A percentile compares a stretch with the other conserved stretches of the same genome.
Conservation (phyloP, 1,140 invertebrate species). For the Rhyacophila brunnea region DNA sequence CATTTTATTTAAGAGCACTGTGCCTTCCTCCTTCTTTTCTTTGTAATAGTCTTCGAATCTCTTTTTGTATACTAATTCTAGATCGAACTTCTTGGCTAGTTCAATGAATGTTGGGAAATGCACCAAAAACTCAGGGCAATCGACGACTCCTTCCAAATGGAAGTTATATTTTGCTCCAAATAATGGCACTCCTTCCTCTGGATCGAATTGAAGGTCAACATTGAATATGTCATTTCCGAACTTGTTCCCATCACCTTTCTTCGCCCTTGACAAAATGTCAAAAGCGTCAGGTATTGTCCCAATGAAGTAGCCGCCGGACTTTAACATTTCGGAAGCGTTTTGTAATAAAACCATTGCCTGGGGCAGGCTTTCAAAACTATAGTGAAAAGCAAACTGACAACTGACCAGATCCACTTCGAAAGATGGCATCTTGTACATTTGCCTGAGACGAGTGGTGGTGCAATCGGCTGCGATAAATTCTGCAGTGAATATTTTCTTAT, state of each 20-base stretch:
- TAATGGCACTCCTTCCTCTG: constrained; percentile 69
- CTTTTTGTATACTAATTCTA: constrained; percentile 73
- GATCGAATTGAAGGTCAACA: constrained; percentile 76
- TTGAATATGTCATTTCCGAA: constrained; percentile 89
- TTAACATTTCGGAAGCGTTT: constrained; percentile 88
- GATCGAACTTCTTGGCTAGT: constrained; percentile 77
- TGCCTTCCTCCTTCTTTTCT: constrained; percentile 61
- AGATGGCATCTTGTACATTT: constrained; percentile 69
- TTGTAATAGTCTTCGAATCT: constrained; percentile 83
- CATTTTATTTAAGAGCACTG: constrained; percentile 71
- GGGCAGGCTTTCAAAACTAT: constrained; percentile 89
- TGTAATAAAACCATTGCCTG: constrained; percentile 91
- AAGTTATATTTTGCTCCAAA: constrained; percentile 98
- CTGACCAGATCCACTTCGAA: constrained; percentile 87
- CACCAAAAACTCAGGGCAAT: constrained; percentile 98
- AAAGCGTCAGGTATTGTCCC: constrained; percentile 93
- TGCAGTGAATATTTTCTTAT: constrained; percentile 67
- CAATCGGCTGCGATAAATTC: constrained; percentile 92
- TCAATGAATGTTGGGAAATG: constrained; percentile 85
- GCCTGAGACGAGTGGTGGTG: constrained; percentile 77
- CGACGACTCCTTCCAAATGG: constrained; percentile 90
- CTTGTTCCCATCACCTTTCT: constrained; percentile 57
- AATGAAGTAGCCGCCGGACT: constrained; percentile 91
- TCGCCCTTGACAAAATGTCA: constrained; percentile 75
- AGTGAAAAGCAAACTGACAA: constrained; percentile 97